Evolutionary conservation across 64 coral and sea anemone species (phyloP).

Genomic region (Acropora tenuis): DNA sequence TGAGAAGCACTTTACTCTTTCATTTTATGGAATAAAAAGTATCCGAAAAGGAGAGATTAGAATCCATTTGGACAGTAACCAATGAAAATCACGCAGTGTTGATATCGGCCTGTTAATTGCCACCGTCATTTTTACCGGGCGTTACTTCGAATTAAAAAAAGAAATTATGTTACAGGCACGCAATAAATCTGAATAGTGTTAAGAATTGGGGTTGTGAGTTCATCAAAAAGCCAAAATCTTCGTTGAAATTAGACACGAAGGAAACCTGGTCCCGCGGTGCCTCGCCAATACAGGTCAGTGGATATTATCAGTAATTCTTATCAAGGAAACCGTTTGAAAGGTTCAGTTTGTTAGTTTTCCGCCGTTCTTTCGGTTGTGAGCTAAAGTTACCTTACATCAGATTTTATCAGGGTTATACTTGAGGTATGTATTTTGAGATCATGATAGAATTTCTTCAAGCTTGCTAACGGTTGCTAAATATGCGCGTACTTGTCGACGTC

Average conservation of each 20-base stretch:
- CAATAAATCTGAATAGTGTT: too few relatives aligned
- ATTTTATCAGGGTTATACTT: background rate
- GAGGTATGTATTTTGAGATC: constrained; percentile 15
- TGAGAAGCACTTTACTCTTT: background rate
- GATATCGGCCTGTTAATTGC: background rate
- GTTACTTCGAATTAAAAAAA: too few relatives aligned
- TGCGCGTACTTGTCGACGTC: background rate
- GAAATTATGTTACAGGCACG: too few relatives aligned
- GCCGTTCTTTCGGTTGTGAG: background rate
- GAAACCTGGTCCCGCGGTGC: constrained; percentile 25
- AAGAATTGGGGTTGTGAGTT: too few relatives aligned
- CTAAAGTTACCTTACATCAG: background rate
- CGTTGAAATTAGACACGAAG: too few relatives aligned
- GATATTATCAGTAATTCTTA: constrained; percentile 3
- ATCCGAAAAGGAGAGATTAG: background rate
- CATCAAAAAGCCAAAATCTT: too few relatives aligned
- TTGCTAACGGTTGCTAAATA: too few relatives aligned
- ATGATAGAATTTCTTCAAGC: background rate
- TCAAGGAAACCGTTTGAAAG: background rate
- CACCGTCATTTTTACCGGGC: too few relatives aligned
- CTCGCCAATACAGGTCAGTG: constrained; percentile 42
- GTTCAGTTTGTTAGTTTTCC: background rate
- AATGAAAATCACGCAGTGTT: background rate
- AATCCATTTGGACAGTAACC: background rate
- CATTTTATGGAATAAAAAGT: background rate